Evolutionary conservation across 2,888 invertebrate genomes (phyloP).

Genomic region (Argynnis bischoffii): DNA sequence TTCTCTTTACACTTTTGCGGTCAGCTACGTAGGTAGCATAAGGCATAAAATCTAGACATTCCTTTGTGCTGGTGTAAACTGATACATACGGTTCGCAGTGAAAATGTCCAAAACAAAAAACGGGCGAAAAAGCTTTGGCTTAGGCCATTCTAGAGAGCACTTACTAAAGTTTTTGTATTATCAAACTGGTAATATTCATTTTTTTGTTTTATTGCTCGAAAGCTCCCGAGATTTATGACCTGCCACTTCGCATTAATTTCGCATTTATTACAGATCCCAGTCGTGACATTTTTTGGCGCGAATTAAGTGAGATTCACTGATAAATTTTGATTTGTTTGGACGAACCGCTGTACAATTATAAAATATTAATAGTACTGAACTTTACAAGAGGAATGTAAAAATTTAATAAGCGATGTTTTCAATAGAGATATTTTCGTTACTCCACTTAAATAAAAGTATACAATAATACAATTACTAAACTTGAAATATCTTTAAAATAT

Average conservation of each 20-base stretch:
- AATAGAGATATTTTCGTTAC: too few relatives aligned
- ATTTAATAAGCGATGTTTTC: too few relatives aligned
- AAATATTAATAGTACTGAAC: background rate
- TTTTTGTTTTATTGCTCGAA: conserved; percentile 77
- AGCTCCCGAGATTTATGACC: conserved; percentile 74
- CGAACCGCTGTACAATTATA: conserved; percentile 13
- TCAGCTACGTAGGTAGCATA: conserved; percentile 22
- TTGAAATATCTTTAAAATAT: too few relatives aligned
- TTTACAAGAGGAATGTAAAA: too few relatives aligned
- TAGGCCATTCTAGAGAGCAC: conserved; percentile 62
- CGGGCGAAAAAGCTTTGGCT: conserved; percentile 36
- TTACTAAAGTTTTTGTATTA: conserved; percentile 76
- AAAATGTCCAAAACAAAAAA: conserved; percentile 48
- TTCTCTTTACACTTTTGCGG: conserved; percentile 30
- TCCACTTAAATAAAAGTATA: too few relatives aligned
- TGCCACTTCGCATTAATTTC: conserved; percentile 78
- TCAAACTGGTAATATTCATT: conserved; percentile 76
- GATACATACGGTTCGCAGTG: conserved; percentile 40
- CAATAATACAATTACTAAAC: too few relatives aligned
- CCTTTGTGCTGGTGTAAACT: conserved; percentile 36
- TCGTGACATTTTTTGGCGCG: conserved; percentile 30
- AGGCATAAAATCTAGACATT: conserved; percentile 32
- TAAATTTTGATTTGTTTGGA: conserved; percentile 23
- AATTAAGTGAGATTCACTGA: conserved; percentile 30
- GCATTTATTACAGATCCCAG: conserved; percentile 72